Base-by-base conservation (phyloP, 2,888 invertebrate species). In the Gisinianus flammeolus region DNA sequence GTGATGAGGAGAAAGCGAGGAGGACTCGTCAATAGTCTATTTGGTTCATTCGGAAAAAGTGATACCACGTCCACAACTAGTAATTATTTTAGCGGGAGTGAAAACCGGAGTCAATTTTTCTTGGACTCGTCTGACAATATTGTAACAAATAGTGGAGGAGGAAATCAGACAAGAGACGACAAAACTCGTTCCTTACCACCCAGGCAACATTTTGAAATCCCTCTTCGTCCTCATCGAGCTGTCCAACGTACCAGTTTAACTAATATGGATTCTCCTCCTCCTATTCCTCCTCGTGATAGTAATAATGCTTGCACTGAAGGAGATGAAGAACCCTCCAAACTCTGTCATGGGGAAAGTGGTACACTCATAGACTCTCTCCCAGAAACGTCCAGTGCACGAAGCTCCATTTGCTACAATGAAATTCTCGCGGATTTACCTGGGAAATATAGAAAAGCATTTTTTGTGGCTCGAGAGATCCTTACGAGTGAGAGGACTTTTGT, bases 401-500 rank as follows among this genome's bases (percentile, higher is more conserved):
- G 62, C 16, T 26, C 24, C 16, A 26, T 62, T 62, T 62, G 62
- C 26, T 82, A 83, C 52, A 83, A 84, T 33, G 83, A 83, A 28
- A 82, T 84, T 71, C 64, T 84, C 8, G 76, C 70, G 0, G 83
- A 81, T 26, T 58, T 83, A 31, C 70, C 78, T 10, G 82, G 80
- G 16, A 84, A 82, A 30, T 84, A 85, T 56, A 86, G 86, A 73
- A 89, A 89, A 85, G 85, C 88, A 2, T 88, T 87, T 85, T 87
- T 87, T 79, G 89, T 89, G 70, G 90, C 89, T 4, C 85, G 88
- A 81, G 90, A 90, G 85, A 87, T 90, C 30, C 87, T 88, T 85
- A 88, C 89, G 6, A 89, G 90, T 4, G 90, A 90, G 84, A 85
- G 87, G 83, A 88, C 88, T 31, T 90, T 90, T 86, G 89, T 90